Evolutionary conservation across 2,888 invertebrate genomes (phyloP), one percentile per base, ranked within the genome.

Genomic region (Hartigia nigra): DNA sequence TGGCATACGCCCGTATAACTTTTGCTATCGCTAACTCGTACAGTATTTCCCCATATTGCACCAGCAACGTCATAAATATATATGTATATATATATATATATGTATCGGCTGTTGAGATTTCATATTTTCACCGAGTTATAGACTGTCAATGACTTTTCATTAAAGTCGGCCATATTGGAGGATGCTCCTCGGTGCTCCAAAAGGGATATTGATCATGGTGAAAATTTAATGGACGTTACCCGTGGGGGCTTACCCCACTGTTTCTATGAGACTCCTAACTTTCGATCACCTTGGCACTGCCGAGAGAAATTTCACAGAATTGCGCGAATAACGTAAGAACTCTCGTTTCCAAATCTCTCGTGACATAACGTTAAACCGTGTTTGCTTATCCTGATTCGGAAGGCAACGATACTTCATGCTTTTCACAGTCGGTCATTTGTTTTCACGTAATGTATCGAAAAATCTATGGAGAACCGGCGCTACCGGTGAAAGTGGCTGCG

Each of bases 401-500:
- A 1, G 32, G 36, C 35, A 14, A 31, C 36, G 36, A 12, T 12
- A n/a, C n/a, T 69, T 34, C 34, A 35, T 76, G 76, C 1, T 9
- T 55, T 55, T 23, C 55, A 55, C 55, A 55, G 23, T 55, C 23
- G 23, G 55, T 55, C 55, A 23, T 23, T 79, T 76, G 69, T 79
- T 76, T 79, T 79, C 76, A 31, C 70, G 76, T 36, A 69, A 79
- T 79, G 74, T 69, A 76, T 31, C 37, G 72, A n/a, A 79, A 79
- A 79, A 74, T 76, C 76, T 76, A 74, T 74, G 14, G 55, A 2
- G 55, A 23, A 23, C 55, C 9, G 23, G 23, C 55, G 55, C 55
- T 55, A 2, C 9, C 36, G 76, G 78, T 79, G 78, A 79, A 79
- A 79, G 78, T 79, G 69, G 69, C 76, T 31, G 69, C 37, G 32